These are phyloP conservation scores for Myrmecophaga tridactyla DNA, from an alignment of 2,113 vertebrate species.

Conservation along the genomic window DNA sequence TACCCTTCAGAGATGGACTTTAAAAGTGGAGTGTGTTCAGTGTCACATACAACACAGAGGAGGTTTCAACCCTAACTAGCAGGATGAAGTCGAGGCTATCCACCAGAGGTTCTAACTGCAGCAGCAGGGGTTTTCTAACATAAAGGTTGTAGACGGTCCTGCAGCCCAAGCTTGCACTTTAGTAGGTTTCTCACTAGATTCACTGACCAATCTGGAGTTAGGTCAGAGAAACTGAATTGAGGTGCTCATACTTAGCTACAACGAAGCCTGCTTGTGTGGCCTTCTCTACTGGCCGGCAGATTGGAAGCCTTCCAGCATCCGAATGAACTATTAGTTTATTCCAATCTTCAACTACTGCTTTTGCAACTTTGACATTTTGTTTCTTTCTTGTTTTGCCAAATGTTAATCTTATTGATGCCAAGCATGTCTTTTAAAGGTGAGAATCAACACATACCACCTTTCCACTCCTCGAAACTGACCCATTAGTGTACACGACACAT, in stretches of 20 bases:
- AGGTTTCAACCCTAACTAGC: not conserved
- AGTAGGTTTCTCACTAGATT: not conserved
- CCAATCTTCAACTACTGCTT: not conserved
- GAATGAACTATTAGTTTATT: conserved; percentile 22
- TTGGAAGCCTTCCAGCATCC: not conserved
- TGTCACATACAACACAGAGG: not conserved
- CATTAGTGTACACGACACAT: not conserved
- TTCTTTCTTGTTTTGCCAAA: conserved; percentile 21
- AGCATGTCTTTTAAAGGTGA: not conserved
- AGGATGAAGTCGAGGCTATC: not conserved
- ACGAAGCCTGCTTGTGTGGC: not conserved
- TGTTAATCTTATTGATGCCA: not conserved
- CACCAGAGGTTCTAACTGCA: not conserved
- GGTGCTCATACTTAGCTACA: not conserved
- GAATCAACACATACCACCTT: not conserved
- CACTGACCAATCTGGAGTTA: not conserved
- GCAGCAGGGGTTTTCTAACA: not conserved
- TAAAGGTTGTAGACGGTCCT: not conserved
- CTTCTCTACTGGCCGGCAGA: not conserved
- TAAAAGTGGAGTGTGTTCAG: not conserved
- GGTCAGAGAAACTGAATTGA: not conserved
- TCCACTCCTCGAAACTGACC: not conserved
- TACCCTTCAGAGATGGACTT: not conserved
- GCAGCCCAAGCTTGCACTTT: not conserved
- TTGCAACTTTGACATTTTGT: not conserved